Conservation (phyloP, 2,888 invertebrate genomes). For the Plemyria rubiginata region DNA sequence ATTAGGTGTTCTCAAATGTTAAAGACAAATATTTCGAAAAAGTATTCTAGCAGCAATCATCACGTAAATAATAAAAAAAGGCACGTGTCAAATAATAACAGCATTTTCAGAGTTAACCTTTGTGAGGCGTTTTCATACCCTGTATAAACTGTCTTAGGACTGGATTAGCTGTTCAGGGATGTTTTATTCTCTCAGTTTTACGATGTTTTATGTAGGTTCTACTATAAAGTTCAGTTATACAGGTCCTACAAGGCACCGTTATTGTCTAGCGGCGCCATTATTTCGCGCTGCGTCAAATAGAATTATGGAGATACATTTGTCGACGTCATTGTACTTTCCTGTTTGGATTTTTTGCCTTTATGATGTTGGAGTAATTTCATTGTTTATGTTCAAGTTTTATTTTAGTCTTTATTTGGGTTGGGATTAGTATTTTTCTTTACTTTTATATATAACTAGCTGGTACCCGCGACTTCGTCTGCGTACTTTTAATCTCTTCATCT, state of each 20-base stretch:
- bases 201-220: constrained; percentile 8
- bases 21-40: too few relatives aligned
- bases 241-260: background rate
- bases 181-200: constrained; percentile 13
- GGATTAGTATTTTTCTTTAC: background rate
- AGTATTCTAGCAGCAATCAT: too few relatives aligned
- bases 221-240: constrained; percentile 9
- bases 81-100: too few relatives aligned
- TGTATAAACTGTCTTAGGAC: background rate
- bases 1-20: too few relatives aligned
- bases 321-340: constrained; percentile 5
- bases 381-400: background rate
- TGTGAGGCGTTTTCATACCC: background rate
- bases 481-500: too few relatives aligned
- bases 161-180: constrained; percentile 5
- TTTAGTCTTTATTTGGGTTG: background rate
- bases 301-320: constrained; percentile 18
- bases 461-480: too few relatives aligned
- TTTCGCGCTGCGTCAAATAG: constrained; percentile 13
- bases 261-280: constrained; percentile 12
- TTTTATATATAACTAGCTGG: too few relatives aligned
- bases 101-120: too few relatives aligned
- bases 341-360: background rate
- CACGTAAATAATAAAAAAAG: too few relatives aligned
- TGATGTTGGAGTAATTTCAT: background rate